Evolutionary conservation across 1,140 invertebrate genomes (phyloP).

Genomic region (Eupeodes corollae): DNA sequence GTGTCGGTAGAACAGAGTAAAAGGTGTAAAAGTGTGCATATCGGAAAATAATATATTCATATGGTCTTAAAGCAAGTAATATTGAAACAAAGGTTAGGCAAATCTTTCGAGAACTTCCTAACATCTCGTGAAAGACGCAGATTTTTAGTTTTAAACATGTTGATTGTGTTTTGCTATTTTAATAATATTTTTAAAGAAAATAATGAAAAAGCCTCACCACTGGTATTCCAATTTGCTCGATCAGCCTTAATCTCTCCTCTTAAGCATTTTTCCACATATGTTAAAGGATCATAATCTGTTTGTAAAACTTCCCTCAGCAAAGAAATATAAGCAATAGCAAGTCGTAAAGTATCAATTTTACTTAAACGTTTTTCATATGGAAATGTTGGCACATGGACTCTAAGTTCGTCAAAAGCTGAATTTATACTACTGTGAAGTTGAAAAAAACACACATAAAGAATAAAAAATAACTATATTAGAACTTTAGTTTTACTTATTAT

Average conservation of each 20-base stretch:
- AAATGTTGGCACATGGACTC: constrained; percentile 94
- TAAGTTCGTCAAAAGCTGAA: constrained; percentile 92
- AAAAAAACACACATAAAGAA: neutral
- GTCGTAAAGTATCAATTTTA: constrained; percentile 90
- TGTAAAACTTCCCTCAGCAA: constrained; percentile 80
- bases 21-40: too few relatives aligned
- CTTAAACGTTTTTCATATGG: constrained; percentile 95
- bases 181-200: too few relatives aligned
- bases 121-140: too few relatives aligned
- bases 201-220: constrained; percentile 51
- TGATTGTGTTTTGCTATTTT: too few relatives aligned
- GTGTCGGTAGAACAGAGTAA: too few relatives aligned
- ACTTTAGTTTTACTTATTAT: constrained; percentile 10
- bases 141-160: too few relatives aligned
- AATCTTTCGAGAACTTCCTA: too few relatives aligned
- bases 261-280: constrained; percentile 86
- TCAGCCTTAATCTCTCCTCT: constrained; percentile 78
- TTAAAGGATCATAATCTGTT: constrained; percentile 83
- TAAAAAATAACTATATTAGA: too few relatives aligned
- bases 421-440: constrained; percentile 84
- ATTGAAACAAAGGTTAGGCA: too few relatives aligned
- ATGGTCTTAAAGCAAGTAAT: too few relatives aligned
- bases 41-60: too few relatives aligned
- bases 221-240: constrained; percentile 88
- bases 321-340: constrained; percentile 95